These are phyloP conservation scores for Tor tambroides DNA, from an alignment of 2,113 vertebrate species.

Conservation along the genomic window DNA sequence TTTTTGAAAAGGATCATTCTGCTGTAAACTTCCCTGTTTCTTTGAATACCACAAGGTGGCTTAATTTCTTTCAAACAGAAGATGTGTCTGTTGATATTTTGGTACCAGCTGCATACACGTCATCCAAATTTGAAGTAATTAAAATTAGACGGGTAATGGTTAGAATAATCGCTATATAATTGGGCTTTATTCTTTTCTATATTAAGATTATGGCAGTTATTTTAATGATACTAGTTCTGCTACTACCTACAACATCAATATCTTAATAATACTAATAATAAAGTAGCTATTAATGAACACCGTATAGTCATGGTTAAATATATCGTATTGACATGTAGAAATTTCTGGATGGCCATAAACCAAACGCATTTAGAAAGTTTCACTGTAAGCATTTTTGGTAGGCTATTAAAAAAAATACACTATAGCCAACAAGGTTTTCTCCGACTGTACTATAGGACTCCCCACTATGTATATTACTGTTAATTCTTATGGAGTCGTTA, in stretches of 20 bases:
- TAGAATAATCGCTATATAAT: background rate
- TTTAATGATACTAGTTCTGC: background rate
- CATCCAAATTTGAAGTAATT: background rate
- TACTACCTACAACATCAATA: background rate
- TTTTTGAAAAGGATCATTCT: background rate
- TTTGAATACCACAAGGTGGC: background rate
- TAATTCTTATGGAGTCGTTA: slow-evolving; percentile 41
- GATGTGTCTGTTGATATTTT: background rate
- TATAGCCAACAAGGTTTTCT: too few species aligned
- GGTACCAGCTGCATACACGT: background rate
- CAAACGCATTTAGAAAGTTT: background rate
- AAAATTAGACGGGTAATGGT: background rate
- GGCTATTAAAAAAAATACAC: background rate
- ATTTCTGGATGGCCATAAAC: background rate
- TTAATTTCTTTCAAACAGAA: background rate
- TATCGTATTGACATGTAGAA: background rate
- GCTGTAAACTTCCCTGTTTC: background rate
- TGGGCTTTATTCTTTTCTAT: background rate
- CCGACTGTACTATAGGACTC: background rate
- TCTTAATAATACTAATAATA: background rate
- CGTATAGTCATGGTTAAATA: background rate
- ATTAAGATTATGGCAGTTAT: background rate
- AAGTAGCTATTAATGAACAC: background rate
- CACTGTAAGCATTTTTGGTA: background rate
- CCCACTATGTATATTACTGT: background rate